Percentiles rank a stretch among this genome's conserved stretches.
phyloP scores from a whole-genome alignment of 2,888 invertebrate genomes.

The Laothoe populi region DNA sequence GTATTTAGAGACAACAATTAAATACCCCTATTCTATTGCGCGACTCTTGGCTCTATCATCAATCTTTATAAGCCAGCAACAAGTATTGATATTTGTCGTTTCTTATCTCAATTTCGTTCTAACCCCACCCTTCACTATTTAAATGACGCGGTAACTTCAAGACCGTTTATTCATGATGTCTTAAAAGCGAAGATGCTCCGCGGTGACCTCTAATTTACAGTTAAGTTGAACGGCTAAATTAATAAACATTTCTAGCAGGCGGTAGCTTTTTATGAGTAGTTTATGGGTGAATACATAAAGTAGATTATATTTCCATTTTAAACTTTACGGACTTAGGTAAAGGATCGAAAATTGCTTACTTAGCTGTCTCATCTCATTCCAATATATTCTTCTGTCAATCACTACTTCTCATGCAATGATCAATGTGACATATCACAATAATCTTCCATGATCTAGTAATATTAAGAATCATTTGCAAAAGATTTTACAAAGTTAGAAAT shows the following conservation, averaged over 20 bases:
- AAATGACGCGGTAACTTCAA: constrained; percentile 33
- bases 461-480: too few species aligned
- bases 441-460: too few species aligned
- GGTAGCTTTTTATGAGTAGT: not conserved
- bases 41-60: not conserved
- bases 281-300: not conserved
- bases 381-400: not conserved
- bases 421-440: too few species aligned
- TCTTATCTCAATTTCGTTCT: not conserved
- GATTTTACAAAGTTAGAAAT: too few species aligned
- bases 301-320: not conserved
- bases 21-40: not conserved
- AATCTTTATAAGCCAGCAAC: constrained; percentile 11
- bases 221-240: constrained; percentile 12
- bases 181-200: constrained; percentile 32
- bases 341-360: not conserved
- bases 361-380: not conserved
- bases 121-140: constrained; percentile 30
- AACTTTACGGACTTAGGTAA: not conserved
- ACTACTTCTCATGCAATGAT: too few species aligned
- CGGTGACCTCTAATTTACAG: constrained; percentile 30
- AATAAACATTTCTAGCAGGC: not conserved
- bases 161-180: constrained; percentile 34
- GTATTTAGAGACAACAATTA: constrained; percentile 5
- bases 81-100: not conserved